Evolutionary conservation across 2,888 invertebrate genomes (phyloP).

Genomic region (Acleris cristana): DNA sequence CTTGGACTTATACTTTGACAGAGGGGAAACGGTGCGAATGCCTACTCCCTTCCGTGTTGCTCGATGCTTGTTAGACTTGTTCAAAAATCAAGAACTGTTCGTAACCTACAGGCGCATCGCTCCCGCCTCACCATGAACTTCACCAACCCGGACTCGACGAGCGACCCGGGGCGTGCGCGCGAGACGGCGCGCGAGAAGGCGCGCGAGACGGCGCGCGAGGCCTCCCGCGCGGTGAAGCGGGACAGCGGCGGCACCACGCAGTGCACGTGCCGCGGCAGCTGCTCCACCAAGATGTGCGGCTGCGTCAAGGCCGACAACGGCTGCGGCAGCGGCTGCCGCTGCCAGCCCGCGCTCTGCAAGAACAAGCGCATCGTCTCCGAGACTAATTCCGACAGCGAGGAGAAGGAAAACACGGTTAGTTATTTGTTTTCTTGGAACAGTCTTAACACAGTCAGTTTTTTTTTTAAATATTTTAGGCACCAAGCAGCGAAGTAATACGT

Average conservation of each 20-base stretch:
- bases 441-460: neutral
- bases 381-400: constrained; percentile 56
- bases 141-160: constrained; percentile 46
- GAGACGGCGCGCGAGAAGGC: no score
- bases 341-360: constrained; percentile 72
- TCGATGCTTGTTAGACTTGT: no score
- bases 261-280: constrained; percentile 85
- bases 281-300: constrained; percentile 83
- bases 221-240: constrained; percentile 71
- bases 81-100: no score
- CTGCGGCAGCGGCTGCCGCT: constrained; percentile 81
- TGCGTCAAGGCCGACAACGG: constrained; percentile 79
- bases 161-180: constrained; percentile 30
- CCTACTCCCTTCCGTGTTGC: no score
- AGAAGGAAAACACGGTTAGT: constrained; percentile 66
- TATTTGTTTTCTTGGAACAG: neutral
- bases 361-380: constrained; percentile 54
- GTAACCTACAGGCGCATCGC: constrained; percentile 61
- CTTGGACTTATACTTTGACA: no score
- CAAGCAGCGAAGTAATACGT: no score
- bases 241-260: constrained; percentile 83
- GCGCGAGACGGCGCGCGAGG: neutral
- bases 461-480: no score
- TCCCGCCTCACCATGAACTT: constrained; percentile 73
- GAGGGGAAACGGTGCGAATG: no score